Percentiles rank a stretch among this genome's conserved stretches.
Conservation (phyloP, 1,140 invertebrate species). For the Amyelois transitella region DNA sequence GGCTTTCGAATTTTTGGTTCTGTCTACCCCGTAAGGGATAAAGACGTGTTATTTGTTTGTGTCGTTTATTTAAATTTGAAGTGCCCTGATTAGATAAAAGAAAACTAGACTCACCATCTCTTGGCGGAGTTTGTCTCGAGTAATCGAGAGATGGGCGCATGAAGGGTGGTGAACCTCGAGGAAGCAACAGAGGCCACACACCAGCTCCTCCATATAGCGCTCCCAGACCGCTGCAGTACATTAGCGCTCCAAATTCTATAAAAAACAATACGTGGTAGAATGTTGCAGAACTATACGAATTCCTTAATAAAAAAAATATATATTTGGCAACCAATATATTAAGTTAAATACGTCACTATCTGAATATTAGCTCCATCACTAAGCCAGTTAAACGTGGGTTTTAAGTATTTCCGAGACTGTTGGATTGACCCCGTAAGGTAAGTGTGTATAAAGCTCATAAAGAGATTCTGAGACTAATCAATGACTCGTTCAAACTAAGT, state of each 20-base stretch:
- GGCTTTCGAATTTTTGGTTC: too few relatives aligned
- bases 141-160: constrained; percentile 31
- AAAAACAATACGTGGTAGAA: constrained; percentile 6
- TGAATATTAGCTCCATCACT: too few relatives aligned
- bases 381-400: too few relatives aligned
- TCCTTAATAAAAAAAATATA: too few relatives aligned
- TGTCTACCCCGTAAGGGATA: too few relatives aligned
- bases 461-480: too few relatives aligned
- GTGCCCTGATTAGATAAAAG: background rate
- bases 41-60: background rate
- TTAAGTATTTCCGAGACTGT: too few relatives aligned
- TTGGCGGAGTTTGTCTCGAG: constrained; percentile 48
- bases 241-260: constrained; percentile 57
- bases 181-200: constrained; percentile 57
- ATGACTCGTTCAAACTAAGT: too few relatives aligned
- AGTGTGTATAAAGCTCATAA: too few relatives aligned
- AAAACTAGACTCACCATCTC: constrained; percentile 39
- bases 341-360: too few relatives aligned
- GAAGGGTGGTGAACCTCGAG: constrained; percentile 39
- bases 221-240: constrained; percentile 67
- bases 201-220: constrained; percentile 58
- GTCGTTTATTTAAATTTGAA: background rate
- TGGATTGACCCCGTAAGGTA: too few relatives aligned
- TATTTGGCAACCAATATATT: too few relatives aligned
- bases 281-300: background rate